Evolutionary conservation across 1,140 invertebrate genomes (phyloP).

Genomic region (Vanessa atalanta): DNA sequence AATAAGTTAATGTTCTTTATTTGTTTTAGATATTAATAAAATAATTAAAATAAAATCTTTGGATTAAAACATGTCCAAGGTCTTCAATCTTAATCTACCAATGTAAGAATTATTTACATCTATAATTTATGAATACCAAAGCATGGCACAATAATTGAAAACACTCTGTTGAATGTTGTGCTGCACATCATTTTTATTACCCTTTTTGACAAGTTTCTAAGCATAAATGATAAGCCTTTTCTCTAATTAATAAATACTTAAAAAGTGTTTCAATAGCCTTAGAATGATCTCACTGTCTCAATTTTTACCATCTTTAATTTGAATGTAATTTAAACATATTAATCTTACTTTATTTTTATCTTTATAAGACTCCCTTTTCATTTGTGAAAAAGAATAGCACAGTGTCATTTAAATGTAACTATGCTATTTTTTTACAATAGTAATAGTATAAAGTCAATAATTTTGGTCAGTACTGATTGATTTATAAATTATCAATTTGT

Average conservation of each 20-base stretch:
- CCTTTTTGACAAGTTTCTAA: neutral
- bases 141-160: neutral
- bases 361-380: neutral
- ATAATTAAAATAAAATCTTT: neutral
- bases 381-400: neutral
- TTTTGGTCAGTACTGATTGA: slow-evolving; percentile 19
- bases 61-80: neutral
- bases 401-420: neutral
- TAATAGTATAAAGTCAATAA: neutral
- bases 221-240: neutral
- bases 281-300: slow-evolving; percentile 6
- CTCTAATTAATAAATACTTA: neutral
- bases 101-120: neutral
- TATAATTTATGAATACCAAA: slow-evolving; percentile 9
- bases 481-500: slow-evolving; percentile 31
- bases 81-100: neutral
- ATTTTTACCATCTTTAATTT: slow-evolving; percentile 7
- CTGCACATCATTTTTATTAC: neutral
- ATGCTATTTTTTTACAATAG: slow-evolving; percentile 1
- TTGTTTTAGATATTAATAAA: neutral
- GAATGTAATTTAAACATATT: slow-evolving; percentile 17
- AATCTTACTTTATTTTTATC: neutral
- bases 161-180: neutral
- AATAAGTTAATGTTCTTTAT: slow-evolving; percentile 5
- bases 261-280: slow-evolving; percentile 5